Evolutionary conservation across 2,888 invertebrate species (phyloP).

Genomic region (Heliconius hortense): DNA sequence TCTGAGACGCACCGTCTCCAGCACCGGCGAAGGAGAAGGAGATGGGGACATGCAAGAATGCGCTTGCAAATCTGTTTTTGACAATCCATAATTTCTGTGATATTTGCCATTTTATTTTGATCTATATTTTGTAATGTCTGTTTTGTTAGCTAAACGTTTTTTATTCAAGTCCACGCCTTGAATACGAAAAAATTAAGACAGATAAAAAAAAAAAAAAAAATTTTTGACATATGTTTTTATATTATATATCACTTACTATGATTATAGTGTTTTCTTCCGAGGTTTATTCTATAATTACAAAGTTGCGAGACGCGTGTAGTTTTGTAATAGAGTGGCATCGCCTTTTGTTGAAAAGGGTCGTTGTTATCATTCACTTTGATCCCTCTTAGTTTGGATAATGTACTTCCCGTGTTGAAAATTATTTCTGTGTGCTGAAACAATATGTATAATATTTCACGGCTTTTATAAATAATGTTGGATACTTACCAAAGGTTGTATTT

Average conservation of each 20-base stretch:
- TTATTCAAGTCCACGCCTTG: not conserved
- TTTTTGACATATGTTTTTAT: not conserved
- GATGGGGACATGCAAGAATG: slow-evolving; percentile 58
- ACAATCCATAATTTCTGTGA: slow-evolving; percentile 48
- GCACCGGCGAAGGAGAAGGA: slow-evolving; percentile 61
- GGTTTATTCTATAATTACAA: slow-evolving; percentile 19
- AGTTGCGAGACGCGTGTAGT: slow-evolving; percentile 25
- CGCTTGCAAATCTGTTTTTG: slow-evolving; percentile 66
- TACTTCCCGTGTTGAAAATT: slow-evolving; percentile 24
- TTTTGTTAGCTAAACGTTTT: not conserved
- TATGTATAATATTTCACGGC: not conserved
- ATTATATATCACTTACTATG: not conserved
- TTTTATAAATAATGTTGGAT: not conserved
- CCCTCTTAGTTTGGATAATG: slow-evolving; percentile 31
- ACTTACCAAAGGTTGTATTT: no score
- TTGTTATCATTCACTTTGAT: slow-evolving; percentile 37
- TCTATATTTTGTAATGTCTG: not conserved
- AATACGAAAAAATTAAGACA: not conserved
- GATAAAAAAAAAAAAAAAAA: not conserved
- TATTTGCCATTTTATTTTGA: not conserved
- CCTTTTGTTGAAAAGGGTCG: slow-evolving; percentile 38
- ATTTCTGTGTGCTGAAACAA: slow-evolving; percentile 8
- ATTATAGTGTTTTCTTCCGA: not conserved
- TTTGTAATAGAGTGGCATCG: slow-evolving; percentile 38
- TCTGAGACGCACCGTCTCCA: slow-evolving; percentile 73